Evolutionary conservation across 2,888 invertebrate genomes (phyloP).

Genomic region (Iphiclides podalirius): DNA sequence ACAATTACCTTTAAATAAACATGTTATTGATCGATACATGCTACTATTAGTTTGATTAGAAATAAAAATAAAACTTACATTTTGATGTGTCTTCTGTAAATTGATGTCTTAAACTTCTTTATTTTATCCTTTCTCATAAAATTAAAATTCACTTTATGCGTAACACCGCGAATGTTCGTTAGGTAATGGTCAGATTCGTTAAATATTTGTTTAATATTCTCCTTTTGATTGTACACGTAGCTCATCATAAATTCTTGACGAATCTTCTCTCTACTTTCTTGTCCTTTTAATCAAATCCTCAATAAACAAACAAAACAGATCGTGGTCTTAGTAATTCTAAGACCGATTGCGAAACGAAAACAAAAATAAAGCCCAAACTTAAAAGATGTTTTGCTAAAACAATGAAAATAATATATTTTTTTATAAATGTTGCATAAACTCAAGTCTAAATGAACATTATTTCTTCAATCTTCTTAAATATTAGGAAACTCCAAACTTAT

Average conservation of each 20-base stretch:
- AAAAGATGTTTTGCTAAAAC: slow-evolving; percentile 24
- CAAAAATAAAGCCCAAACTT: slow-evolving; percentile 23
- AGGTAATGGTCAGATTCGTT: slow-evolving; percentile 39
- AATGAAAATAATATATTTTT: no score
- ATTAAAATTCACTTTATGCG: slow-evolving; percentile 48
- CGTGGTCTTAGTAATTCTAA: slow-evolving; percentile 54
- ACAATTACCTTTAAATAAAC: no score
- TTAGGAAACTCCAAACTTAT: not conserved
- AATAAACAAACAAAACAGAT: slow-evolving; percentile 27
- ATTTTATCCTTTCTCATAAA: slow-evolving; percentile 60
- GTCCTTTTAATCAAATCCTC: slow-evolving; percentile 13
- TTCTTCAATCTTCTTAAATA: no score
- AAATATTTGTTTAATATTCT: slow-evolving; percentile 45
- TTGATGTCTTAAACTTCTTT: slow-evolving; percentile 61
- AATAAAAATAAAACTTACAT: slow-evolving; percentile 51
- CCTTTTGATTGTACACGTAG: slow-evolving; percentile 49
- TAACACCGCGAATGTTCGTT: slow-evolving; percentile 43
- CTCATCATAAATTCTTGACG: slow-evolving; percentile 51
- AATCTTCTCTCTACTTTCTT: not conserved
- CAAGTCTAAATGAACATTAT: no score
- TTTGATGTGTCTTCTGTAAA: slow-evolving; percentile 55
- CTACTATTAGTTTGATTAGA: no score
- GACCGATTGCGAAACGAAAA: slow-evolving; percentile 43
- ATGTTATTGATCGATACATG: no score
- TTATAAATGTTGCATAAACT: no score